Percentiles rank a stretch among this genome's conserved stretches.
phyloP scores from a whole-genome alignment of 2,113 vertebrate genomes.

The Corydoras sp. region DNA sequence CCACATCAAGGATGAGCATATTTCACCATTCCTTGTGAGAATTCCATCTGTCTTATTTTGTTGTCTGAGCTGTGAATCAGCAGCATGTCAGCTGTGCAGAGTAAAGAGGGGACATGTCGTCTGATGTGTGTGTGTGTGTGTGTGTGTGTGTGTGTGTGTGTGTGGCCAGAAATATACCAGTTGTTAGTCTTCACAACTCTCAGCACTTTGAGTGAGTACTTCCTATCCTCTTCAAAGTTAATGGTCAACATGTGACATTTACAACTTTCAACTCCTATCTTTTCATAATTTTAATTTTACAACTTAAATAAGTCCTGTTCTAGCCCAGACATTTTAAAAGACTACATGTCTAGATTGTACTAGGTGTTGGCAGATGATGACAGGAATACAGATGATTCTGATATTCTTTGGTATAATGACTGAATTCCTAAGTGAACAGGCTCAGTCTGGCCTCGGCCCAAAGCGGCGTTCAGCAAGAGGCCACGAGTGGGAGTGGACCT shows the following conservation, averaged over 20 bases:
- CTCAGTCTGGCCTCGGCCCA: constrained; percentile 53
- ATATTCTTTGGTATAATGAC: constrained; percentile 30
- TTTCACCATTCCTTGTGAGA: constrained; percentile 36
- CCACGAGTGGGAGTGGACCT: constrained; percentile 44
- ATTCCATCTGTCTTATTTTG: constrained; percentile 32
- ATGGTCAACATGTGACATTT: neutral
- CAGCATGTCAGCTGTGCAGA: constrained; percentile 39
- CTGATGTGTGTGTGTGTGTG: constrained; percentile 15
- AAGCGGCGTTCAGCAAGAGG: constrained; percentile 34
- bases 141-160: constrained; percentile 10
- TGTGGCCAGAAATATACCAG: constrained; percentile 15
- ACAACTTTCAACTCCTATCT: too few relatives aligned
- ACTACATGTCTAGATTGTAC: constrained; percentile 27
- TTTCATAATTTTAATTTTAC: neutral
- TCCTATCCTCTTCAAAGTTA: neutral
- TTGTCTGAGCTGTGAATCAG: constrained; percentile 27
- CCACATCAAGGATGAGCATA: constrained; percentile 33
- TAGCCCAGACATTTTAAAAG: constrained; percentile 1
- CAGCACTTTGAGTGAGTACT: neutral
- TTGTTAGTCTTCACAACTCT: constrained; percentile 26
- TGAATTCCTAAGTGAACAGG: constrained; percentile 52
- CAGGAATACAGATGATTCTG: constrained; percentile 35
- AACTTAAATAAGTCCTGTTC: neutral
- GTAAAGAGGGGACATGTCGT: constrained; percentile 3
- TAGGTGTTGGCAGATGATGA: constrained; percentile 32